A percentile compares a stretch with the other conserved stretches of the same genome.
Conservation (phyloP, 2,888 invertebrate genomes). For the Ochropacha duplaris region DNA sequence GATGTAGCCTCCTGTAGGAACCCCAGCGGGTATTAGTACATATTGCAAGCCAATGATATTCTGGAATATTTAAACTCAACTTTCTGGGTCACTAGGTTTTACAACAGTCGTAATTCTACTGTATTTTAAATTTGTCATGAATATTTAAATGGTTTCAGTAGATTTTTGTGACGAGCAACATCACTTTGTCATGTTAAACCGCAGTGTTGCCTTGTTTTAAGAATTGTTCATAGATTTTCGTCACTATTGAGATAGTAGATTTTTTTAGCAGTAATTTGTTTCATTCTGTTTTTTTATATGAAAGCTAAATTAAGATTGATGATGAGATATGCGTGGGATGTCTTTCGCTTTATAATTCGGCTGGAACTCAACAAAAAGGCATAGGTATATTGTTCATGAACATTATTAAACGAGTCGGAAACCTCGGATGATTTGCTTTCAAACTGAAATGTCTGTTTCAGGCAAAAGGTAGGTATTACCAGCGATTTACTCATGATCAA, state of each 20-base stretch:
- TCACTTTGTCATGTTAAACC: not conserved
- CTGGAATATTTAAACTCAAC: not conserved
- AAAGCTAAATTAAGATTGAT: not conserved
- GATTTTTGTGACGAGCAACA: not conserved
- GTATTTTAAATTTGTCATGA: not conserved
- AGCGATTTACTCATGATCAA: too few species aligned
- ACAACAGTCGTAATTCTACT: not conserved
- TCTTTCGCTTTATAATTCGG: not conserved
- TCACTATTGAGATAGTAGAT: too few species aligned
- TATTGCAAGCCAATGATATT: not conserved
- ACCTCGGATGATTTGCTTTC: constrained; percentile 41
- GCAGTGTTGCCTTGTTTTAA: not conserved
- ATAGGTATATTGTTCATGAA: constrained; percentile 54
- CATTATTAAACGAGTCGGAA: constrained; percentile 61
- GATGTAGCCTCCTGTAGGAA: not conserved
- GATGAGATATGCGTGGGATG: not conserved
- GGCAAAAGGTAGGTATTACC: constrained; percentile 29
- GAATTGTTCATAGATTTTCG: too few species aligned
- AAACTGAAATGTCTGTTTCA: constrained; percentile 51
- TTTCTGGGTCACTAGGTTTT: not conserved
- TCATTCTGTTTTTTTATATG: not conserved
- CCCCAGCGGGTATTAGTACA: not conserved
- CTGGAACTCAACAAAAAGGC: constrained; percentile 13
- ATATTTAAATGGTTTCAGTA: not conserved
- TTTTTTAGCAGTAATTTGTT: not conserved